These are phyloP conservation scores for Formica selysi DNA, from an alignment of 1,140 invertebrate genomes.

Conservation along the genomic window DNA sequence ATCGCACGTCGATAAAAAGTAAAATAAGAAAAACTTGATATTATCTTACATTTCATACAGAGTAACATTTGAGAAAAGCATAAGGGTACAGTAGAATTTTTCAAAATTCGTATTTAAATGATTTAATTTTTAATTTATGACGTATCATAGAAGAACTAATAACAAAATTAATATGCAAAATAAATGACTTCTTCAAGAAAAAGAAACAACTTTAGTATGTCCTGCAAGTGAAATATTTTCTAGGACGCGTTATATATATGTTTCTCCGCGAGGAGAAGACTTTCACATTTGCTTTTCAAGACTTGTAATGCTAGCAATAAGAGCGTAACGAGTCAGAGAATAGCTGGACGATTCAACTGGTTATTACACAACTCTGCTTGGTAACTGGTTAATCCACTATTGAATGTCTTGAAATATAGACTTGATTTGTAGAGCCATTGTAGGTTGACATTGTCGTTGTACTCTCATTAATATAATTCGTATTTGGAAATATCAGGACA, in stretches of 20 bases:
- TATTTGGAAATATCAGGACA: not conserved
- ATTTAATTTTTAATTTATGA: not conserved
- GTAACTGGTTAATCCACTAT: constrained; percentile 58
- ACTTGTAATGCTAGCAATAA: constrained; percentile 50
- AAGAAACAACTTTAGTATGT: not conserved
- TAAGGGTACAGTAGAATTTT: not conserved
- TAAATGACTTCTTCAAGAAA: not conserved
- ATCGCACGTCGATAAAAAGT: not conserved
- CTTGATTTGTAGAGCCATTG: constrained; percentile 26
- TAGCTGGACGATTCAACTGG: constrained; percentile 12
- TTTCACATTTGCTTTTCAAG: constrained; percentile 60
- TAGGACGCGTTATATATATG: not conserved
- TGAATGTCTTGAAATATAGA: not conserved
- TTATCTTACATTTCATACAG: not conserved
- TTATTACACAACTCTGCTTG: constrained; percentile 56
- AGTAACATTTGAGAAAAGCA: not conserved
- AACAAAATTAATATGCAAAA: not conserved
- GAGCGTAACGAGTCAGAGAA: constrained; percentile 59
- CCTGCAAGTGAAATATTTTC: not conserved
- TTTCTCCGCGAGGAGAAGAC: constrained; percentile 27
- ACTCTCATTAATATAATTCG: constrained; percentile 7
- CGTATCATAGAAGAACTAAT: not conserved
- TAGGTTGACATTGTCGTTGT: not conserved
- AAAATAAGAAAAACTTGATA: not conserved
- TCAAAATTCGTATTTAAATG: not conserved